These are phyloP conservation scores for Thyatira batis DNA, from an alignment of 2,888 invertebrate genomes.

Conservation along the genomic window DNA sequence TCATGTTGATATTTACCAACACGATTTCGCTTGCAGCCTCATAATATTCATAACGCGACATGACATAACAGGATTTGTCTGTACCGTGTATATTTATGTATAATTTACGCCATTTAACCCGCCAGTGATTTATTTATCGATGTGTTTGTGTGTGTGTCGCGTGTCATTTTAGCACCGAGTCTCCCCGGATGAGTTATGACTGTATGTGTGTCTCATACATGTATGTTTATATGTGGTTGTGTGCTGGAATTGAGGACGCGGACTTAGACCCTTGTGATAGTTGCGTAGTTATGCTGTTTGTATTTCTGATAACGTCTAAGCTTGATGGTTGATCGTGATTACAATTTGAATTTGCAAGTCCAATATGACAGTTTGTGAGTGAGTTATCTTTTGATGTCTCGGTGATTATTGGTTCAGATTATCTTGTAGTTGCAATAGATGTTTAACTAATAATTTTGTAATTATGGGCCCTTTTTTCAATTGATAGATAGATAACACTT, in stretches of 20 bases:
- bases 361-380: not conserved
- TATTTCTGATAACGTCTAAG: not conserved
- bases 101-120: constrained; percentile 2
- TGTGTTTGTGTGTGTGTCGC: not conserved
- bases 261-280: constrained; percentile 40
- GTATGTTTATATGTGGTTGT: constrained; percentile 21
- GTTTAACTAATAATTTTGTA: too few species aligned
- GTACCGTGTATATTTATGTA: not conserved
- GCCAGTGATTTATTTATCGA: constrained; percentile 1
- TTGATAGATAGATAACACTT: too few species aligned
- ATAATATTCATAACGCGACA: not conserved
- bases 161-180: not conserved
- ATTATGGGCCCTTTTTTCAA: too few species aligned
- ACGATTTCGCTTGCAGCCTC: not conserved
- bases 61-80: not conserved
- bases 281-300: not conserved
- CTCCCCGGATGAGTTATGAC: constrained; percentile 15
- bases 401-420: too few species aligned
- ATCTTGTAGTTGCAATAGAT: too few species aligned
- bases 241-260: constrained; percentile 42
- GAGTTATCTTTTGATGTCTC: too few species aligned
- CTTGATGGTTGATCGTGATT: not conserved
- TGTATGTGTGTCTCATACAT: constrained; percentile 10
- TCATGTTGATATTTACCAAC: not conserved
- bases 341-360: not conserved